A percentile compares a stretch with the other conserved stretches of the same genome.
phyloP scores from a whole-genome alignment of 2,888 invertebrate genomes.

The Metellina segmentata region DNA sequence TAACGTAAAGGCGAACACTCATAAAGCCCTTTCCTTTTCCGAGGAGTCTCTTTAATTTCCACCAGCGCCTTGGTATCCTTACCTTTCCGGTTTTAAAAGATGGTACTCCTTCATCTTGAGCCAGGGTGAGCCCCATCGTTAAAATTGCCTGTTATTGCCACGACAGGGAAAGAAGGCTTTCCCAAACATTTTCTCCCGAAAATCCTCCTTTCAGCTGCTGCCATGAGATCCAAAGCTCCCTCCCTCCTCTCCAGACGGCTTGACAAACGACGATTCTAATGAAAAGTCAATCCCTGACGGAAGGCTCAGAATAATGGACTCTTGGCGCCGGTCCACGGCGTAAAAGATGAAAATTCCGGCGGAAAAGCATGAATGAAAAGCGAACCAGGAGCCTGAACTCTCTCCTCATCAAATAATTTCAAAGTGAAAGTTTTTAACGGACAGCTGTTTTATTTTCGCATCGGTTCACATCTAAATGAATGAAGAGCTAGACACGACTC shows the following conservation, averaged over 20 bases:
- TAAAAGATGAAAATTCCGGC: conserved; percentile 50
- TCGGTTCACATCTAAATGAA: not conserved
- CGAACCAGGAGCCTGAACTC: not conserved
- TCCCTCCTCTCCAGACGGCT: not conserved
- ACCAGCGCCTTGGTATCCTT: too few relatives aligned
- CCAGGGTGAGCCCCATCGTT: too few relatives aligned
- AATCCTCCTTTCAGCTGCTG: not conserved
- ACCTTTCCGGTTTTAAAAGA: too few relatives aligned
- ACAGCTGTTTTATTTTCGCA: conserved; percentile 21
- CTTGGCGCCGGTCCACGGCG: conserved; percentile 43
- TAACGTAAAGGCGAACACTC: too few relatives aligned
- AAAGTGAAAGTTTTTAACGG: conserved; percentile 27
- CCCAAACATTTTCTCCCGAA: conserved; percentile 4
- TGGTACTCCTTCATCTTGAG: too few relatives aligned
- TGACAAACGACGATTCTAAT: conserved; percentile 72
- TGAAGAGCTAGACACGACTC: conserved; percentile 11
- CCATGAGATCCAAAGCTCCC: not conserved
- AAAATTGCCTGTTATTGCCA: not conserved
- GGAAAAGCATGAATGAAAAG: conserved; percentile 55
- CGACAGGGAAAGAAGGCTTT: not conserved
- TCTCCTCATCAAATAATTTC: conserved; percentile 20
- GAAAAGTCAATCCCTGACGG: conserved; percentile 67
- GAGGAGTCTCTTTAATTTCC: too few relatives aligned
- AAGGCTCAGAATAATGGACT: conserved; percentile 47
- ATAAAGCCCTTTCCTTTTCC: too few relatives aligned